These are phyloP conservation scores for Lottia scabra DNA, from an alignment of 2,888 invertebrate genomes.

Conservation along the genomic window DNA sequence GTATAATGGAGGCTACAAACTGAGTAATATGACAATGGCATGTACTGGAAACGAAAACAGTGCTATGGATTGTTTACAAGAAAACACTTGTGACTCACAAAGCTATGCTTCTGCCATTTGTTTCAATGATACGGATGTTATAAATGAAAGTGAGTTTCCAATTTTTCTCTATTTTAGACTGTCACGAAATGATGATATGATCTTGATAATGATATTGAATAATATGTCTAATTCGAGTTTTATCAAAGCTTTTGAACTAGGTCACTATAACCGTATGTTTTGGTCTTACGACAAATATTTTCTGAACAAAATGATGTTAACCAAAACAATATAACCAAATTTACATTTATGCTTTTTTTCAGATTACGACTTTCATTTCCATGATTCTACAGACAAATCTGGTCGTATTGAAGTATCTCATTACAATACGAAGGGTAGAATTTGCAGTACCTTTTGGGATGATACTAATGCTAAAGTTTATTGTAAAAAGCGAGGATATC, in stretches of 20 bases:
- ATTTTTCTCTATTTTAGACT: too few species aligned
- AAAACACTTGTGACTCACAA: slow-evolving; percentile 35
- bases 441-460: slow-evolving; percentile 50
- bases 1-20: background rate
- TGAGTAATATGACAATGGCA: slow-evolving; percentile 41
- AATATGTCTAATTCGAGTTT: too few species aligned
- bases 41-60: slow-evolving; percentile 33
- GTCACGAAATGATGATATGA: too few species aligned
- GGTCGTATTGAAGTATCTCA: slow-evolving; percentile 42
- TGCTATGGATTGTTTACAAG: slow-evolving; percentile 39
- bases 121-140: slow-evolving; percentile 29
- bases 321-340: too few species aligned
- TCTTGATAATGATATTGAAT: too few species aligned
- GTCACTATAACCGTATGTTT: too few species aligned
- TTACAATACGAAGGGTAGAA: slow-evolving; percentile 69
- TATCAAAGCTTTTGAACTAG: too few species aligned
- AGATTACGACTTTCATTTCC: slow-evolving; percentile 43
- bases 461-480: slow-evolving; percentile 50
- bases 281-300: too few species aligned
- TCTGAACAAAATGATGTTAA: too few species aligned
- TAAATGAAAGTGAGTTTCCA: slow-evolving; percentile 35
- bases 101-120: slow-evolving; percentile 55
- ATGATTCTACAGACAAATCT: slow-evolving; percentile 13
- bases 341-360: slow-evolving; percentile 1
- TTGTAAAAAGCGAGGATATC: slow-evolving; percentile 45